Evolutionary conservation across 2,888 invertebrate genomes (phyloP), one percentile per base, ranked within the genome.

Genomic region (Lomographa bimaculata): DNA sequence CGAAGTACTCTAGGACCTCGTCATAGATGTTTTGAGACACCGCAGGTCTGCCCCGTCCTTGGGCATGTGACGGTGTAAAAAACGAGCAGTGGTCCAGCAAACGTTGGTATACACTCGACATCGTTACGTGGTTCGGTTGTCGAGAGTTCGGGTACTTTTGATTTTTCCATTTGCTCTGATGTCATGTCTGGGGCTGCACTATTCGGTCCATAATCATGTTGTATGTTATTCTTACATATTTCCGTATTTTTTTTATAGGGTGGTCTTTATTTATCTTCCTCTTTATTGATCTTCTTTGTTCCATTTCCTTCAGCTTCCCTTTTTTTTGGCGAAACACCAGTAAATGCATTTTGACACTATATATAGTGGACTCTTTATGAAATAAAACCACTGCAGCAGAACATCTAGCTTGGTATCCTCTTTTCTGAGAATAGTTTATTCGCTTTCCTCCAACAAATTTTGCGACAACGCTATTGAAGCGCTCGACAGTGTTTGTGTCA

Each of bases 361-460:
- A 48, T 7, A 54, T 5, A 9, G 42, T 34, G 7, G 27, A 12
- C 38, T 50, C 24, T 0, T 16, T 38, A 14, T 71, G 71, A 39
- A 60, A 68, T 6, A 59, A 56, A 6, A 72, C 36, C 4, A 54
- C 64, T 3, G 74, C 63, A 7, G 63, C 64, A 4, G 55, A 41
- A 25, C 60, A 67, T 29, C 72, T 51, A 5, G 46, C 55, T 54
- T 63, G 50, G 39, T 71, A 77, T 1, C 57, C 57, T 5, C 61
- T 39, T 35, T 43, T 54, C 32, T 47, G 25, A 3, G 58, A 21
- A 47, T 55, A 64, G 46, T 75, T 70, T 4, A 65, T 56, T 36
- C 67, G 36, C 55, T 72, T 75, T 2, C 70, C 74, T 2, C 66
- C 64, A 7, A 61, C 52, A 39, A 56, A 63, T 50, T 66, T 65